phyloP scores from a whole-genome alignment of 2,888 invertebrate genomes.

The Tipula helvola region DNA sequence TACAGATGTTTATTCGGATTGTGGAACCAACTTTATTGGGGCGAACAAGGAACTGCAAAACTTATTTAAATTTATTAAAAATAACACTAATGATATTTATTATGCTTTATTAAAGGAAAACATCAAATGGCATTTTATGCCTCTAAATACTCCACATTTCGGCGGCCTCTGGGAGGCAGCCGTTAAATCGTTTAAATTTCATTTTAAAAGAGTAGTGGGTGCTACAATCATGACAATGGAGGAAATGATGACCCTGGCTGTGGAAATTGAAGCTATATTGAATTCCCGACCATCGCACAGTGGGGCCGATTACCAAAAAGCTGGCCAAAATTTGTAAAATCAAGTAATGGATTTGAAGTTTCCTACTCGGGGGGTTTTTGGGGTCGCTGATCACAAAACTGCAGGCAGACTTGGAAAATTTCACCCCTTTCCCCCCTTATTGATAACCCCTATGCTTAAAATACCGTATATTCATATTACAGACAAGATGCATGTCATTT shows the following conservation, averaged over 20 bases:
- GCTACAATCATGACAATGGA: conserved; percentile 21
- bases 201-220: conserved; percentile 17
- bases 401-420: no score
- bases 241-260: conserved; percentile 23
- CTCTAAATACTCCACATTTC: background rate
- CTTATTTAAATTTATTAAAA: background rate
- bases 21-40: background rate
- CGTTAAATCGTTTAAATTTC: background rate
- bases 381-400: no score
- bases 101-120: background rate
- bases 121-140: background rate
- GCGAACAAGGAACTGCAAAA: background rate
- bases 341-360: no score
- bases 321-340: no score
- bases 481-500: no score
- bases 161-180: background rate
- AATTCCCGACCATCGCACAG: conserved; percentile 24
- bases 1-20: background rate
- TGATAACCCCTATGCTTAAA: no score
- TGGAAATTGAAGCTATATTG: conserved; percentile 24
- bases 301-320: conserved; percentile 13
- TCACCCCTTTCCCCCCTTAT: no score
- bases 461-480: no score
- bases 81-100: conserved; percentile 8
- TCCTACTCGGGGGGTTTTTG: no score